Base-by-base conservation (phyloP, 1,140 invertebrate species). In the Aleiodes sp. region DNA sequence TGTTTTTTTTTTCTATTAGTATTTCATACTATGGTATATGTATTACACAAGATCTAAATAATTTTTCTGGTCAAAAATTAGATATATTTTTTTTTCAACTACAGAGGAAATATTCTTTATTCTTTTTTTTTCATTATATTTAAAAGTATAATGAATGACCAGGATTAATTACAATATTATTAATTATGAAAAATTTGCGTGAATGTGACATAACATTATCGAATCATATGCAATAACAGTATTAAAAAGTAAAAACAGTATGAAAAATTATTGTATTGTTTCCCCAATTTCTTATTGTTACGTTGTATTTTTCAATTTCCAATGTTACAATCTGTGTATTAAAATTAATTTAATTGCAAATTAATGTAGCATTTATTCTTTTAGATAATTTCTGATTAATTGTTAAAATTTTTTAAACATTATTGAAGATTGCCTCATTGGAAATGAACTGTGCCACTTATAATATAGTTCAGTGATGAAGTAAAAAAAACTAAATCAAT, bases 211-310 rank as follows among this genome's bases (percentile, higher is more conserved):
- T 43, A 52, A 52, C 46, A 52, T 52, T 9, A 52, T 52, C n/a
- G n/a, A 52, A 52, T 52, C 46, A 52, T 52, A 52, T 21, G 46
- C 46, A 52, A 52, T 52, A 52, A 52, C 46, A 52, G 46, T 52
- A 52, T 52, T 52, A 52, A 52, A n/a, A 52, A 52, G 46, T 52
- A 52, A 52, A 52, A 52, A 52, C 46, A 52, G 46, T 52, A 52
- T 52, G 46, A 52, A 52, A 52, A 52, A 52, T 52, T 52, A 52
- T 52, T 52, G 46, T 52, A 52, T 52, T 52, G 46, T 52, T 52
- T 52, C 46, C 31, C 46, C 46, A 52, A 52, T 52, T 52, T 52
- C 46, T 52, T 52, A 52, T 52, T 52, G 46, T 52, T 52, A 52
- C 46, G 21, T 52, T 52, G 46, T 52, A n/a, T 7, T 52, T n/a